Base-by-base conservation (phyloP, 2,888 invertebrate genomes). In the Agrilus mali region DNA sequence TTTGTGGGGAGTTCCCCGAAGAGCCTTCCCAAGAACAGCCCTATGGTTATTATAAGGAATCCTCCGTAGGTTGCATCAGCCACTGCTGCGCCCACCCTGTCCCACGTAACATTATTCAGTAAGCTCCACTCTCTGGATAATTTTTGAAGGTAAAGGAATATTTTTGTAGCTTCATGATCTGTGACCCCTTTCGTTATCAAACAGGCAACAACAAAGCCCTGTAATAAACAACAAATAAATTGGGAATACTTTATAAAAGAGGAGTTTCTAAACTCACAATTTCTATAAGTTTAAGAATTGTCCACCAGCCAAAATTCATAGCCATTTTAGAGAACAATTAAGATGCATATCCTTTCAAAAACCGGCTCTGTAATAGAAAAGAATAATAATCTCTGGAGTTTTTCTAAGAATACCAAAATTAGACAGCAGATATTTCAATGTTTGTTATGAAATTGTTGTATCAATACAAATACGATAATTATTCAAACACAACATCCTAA, bases 101-200 rank as follows among this genome's bases (percentile, higher is more conserved):
- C 80, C 81, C 83, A 82, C 0, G 83, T 82, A 50, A 84, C 75
- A 38, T 80, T 84, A 53, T 77, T 81, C 49, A 83, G 69, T 27
- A 83, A 71, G 32, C 80, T 78, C 84, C 84, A 84, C 67, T 84
- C 83, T 37, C 80, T 68, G 22, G 82, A 83, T 45, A 79, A 62
- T 66, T 82, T 83, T 65, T 82, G 78, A 49, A 82, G 71, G 54
- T 77, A 75, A 49, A 80, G 71, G 56, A 78, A 77, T 52, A 83
- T 67, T 42, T 82, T 72, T 37, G 75, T 72, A 46, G 82, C 80
- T 62, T 84, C 83, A 54, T 82, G 82, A 47, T 82, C 77, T 2
- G 84, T 82, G 49, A 82, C 75, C 48, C 82, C 72, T 63, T 82
- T 80, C 47, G 77, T 74, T 22, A 80, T 73, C 55, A 83, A 65